phyloP scores from a whole-genome alignment of 2,797 vertebrate species.

The Toxotes lorentzi region DNA sequence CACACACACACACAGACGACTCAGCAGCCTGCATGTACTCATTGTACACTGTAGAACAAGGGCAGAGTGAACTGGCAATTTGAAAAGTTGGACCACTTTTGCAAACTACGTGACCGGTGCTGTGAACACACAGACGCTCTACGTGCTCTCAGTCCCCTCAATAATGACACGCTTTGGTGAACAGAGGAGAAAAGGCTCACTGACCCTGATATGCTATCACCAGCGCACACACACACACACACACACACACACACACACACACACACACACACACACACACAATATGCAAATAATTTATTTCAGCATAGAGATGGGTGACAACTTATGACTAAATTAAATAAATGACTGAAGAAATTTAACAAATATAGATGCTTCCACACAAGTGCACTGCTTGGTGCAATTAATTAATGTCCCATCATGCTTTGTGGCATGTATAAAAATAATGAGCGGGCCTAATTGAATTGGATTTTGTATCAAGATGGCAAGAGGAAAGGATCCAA shows the following conservation, averaged over 20 bases:
- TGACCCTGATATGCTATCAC: conserved; percentile 62
- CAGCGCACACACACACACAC: conserved; percentile 4
- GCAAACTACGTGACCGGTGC: conserved; percentile 76
- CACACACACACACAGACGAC: background rate
- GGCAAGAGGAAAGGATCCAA: no score
- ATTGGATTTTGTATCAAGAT: no score
- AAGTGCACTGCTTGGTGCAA: background rate
- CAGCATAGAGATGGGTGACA: background rate
- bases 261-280: background rate
- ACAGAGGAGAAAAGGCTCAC: conserved; percentile 69
- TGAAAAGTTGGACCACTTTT: conserved; percentile 67
- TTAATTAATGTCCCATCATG: background rate
- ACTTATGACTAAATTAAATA: no score
- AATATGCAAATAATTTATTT: no score
- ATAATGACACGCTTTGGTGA: conserved; percentile 72
- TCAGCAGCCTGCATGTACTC: conserved; percentile 25
- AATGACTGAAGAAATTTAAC: no score
- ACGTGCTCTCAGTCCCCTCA: conserved; percentile 73
- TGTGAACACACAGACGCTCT: conserved; percentile 69
- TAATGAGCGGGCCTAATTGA: no score
- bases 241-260: background rate
- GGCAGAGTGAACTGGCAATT: conserved; percentile 59
- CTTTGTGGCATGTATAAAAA: no score
- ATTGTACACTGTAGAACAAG: conserved; percentile 60
- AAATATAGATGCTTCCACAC: no score